Evolutionary conservation across 2,797 vertebrate species (phyloP), one percentile per base, ranked within the genome.

Genomic region (Knipowitschia caucasica): DNA sequence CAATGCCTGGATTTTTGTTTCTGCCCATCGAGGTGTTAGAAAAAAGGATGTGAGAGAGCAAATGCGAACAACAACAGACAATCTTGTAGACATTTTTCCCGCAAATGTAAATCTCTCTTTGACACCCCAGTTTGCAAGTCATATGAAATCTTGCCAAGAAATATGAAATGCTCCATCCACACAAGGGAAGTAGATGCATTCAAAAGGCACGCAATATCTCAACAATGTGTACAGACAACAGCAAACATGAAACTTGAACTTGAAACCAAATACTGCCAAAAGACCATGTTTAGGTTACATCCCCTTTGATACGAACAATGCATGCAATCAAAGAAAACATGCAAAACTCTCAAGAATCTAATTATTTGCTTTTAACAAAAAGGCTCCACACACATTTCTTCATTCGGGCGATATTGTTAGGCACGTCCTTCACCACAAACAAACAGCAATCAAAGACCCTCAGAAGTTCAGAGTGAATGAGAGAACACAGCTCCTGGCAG

Each of bases 1-100:
- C 49, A 61, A 43, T 56, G 56, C 57, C 57, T 7, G 11, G 51
- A n/a, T n/a, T 17, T 50, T 53, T 35, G 56, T 58, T 63, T 70
- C 53, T 63, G 57, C 35, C 20, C 2, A 33, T 56, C 26, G 64
- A 18, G 53, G 49, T 38, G 36, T 62, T 59, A 25, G 46, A 36
- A 36, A 26, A 47, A 24, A 60, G 59, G 54, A 9, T 29, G 35
- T 25, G 18, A 59, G 36, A 33, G 23, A 29, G 30, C 23, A 6
- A 12, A 23, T 23, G 31, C 47, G 50, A 6, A 12, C 33, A 55
- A 43, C 36, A 51, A 50, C 4, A 14, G 51, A n/a, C 9, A 20
- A 31, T 31, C 17, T 14, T 11, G 31, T 30, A 31, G 7, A 27
- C 43, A 24, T 14, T 25, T 25, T 43, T 11, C 21, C 40, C 11